These are phyloP conservation scores for Delphinapterus leucas DNA, from an alignment of 2,113 vertebrate genomes.

Conservation along the genomic window DNA sequence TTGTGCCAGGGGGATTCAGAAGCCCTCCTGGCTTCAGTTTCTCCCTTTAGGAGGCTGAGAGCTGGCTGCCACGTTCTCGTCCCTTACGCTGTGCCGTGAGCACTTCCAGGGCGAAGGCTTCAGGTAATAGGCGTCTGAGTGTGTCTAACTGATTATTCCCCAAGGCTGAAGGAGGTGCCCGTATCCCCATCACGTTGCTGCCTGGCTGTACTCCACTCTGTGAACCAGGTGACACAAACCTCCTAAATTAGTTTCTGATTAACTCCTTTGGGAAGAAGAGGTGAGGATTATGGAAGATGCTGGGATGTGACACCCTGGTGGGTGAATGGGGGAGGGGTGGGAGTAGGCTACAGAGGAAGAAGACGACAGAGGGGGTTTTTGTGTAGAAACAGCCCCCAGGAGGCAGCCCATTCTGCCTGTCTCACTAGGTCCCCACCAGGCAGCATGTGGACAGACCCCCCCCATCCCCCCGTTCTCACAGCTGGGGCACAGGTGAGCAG, in stretches of 20 bases:
- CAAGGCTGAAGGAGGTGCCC: not conserved
- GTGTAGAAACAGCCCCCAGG: not conserved
- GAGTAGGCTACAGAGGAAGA: not conserved
- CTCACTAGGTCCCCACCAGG: not conserved
- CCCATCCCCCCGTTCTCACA: not conserved
- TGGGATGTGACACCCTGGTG: conserved; percentile 73
- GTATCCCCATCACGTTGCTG: not conserved
- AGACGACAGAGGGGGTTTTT: not conserved
- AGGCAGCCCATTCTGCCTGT: not conserved
- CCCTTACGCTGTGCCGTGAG: not conserved
- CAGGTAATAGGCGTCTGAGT: not conserved
- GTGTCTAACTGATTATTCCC: not conserved
- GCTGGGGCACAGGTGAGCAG: not conserved
- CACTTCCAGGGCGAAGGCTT: not conserved
- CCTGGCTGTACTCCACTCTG: not conserved
- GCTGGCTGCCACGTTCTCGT: not conserved
- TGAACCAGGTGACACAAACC: not conserved
- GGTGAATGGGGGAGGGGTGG: not conserved
- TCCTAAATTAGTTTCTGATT: conserved; percentile 51
- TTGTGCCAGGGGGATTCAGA: not conserved
- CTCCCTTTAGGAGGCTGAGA: not conserved
- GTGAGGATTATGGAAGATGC: conserved; percentile 47
- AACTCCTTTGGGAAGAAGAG: conserved; percentile 44
- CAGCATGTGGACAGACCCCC: not conserved
- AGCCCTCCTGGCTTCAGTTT: not conserved